Base-by-base conservation (phyloP, 2,797 vertebrate genomes). In the Onychomys arenicola region DNA sequence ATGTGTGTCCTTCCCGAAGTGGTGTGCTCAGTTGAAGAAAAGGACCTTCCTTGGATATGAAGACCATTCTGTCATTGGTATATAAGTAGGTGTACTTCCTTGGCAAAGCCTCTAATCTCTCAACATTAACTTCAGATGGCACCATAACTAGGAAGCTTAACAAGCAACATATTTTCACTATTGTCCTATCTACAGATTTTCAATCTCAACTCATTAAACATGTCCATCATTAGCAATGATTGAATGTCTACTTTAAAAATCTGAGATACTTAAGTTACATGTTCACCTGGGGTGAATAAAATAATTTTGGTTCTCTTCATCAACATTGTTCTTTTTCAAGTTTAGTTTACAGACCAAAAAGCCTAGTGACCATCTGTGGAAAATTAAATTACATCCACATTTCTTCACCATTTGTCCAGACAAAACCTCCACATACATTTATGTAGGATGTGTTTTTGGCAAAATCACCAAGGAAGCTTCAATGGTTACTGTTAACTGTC, bases 131-230 rank as follows among this genome's bases (percentile, higher is more conserved):
- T 32, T 81, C 21, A 94, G n/a, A 78, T 0, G 0, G 49, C 32
- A 93, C 65, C 29, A 52, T 92, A 88, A 85, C 27, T 55, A 93
- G 87, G 27, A 89, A 96, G 52, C 40, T 49, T 90, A 94, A 29
- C 23, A 88, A 81, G 25, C 55, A 93, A 91, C 59, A n/a, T 81
- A 13, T 94, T 91, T 75, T 76, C 76, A 46, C 12, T 65, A 84
- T 80, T 82, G 9, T 93, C 40, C 40, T 17, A 80, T 37, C 76
- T 73, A 78, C 2, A 91, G 49, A 71, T 83, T 80, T 95, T 9
- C 13, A 52, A 32, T 88, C 52, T 11, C 2, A 90, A 87, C 37
- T 75, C 80, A 77, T 77, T 82, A 77, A 93, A 73, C 23, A 67
- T 75, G 49, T 0, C 23, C 46, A n/a, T 88, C n/a, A 93, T 85